Evolutionary conservation across 2,113 vertebrate species (phyloP).

Genomic region (Anarrhichthys ocellatus): DNA sequence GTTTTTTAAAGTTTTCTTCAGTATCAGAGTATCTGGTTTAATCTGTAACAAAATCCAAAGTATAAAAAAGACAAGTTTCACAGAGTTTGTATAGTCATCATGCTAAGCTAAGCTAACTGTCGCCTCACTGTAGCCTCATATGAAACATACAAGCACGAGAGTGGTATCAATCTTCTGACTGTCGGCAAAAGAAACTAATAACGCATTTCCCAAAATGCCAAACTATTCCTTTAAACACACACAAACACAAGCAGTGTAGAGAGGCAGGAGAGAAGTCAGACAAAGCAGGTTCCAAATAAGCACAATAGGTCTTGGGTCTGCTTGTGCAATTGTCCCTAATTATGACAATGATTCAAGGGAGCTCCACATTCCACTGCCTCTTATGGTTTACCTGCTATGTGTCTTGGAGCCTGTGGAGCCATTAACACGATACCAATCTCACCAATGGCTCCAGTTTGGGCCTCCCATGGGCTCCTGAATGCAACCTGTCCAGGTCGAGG

Average conservation of each 20-base stretch:
- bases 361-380: conserved; percentile 83
- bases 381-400: conserved; percentile 80
- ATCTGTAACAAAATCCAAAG: background rate
- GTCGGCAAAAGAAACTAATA: background rate
- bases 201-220: conserved; percentile 9
- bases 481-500: conserved; percentile 72
- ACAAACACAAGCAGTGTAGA: conserved; percentile 23
- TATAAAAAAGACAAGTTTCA: background rate
- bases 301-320: conserved; percentile 70
- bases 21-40: background rate
- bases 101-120: background rate
- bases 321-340: conserved; percentile 81
- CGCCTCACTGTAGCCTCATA: background rate
- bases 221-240: conserved; percentile 4
- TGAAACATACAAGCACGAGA: background rate
- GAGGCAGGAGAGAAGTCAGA: conserved; percentile 48
- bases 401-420: conserved; percentile 81
- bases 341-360: conserved; percentile 78
- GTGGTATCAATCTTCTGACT: background rate
- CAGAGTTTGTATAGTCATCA: background rate
- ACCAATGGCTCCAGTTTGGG: conserved; percentile 84
- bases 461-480: conserved; percentile 75
- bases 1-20: background rate
- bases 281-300: conserved; percentile 65
- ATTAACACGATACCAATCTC: conserved; percentile 88